Evolutionary conservation across 1,140 invertebrate species (phyloP).

Genomic region (Drosophila lacertosa): DNA sequence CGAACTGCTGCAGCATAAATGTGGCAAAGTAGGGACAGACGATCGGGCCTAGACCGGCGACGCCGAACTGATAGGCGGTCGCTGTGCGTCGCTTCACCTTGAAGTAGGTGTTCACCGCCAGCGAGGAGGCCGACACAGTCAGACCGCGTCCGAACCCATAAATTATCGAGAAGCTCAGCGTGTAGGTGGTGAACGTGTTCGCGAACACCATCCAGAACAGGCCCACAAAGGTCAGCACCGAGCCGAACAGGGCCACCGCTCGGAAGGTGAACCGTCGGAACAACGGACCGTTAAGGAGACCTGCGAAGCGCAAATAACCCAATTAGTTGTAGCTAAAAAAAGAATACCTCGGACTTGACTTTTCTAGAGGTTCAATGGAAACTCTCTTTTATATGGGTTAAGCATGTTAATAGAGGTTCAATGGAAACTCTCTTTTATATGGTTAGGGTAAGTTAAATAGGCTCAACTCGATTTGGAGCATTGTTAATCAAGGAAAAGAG

Average conservation of each 20-base stretch:
- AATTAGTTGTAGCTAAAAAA: background rate
- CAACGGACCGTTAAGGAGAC: constrained; percentile 87
- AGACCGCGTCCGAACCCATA: constrained; percentile 87
- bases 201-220: constrained; percentile 86
- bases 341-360: too few species aligned
- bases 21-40: constrained; percentile 86
- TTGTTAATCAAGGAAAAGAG: too few species aligned
- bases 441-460: too few species aligned
- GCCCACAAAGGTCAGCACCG: constrained; percentile 85
- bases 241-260: constrained; percentile 86
- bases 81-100: constrained; percentile 86
- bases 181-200: constrained; percentile 85
- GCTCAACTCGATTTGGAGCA: too few species aligned
- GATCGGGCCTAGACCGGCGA: constrained; percentile 86
- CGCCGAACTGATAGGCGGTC: constrained; percentile 86
- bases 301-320: constrained; percentile 76
- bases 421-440: too few species aligned
- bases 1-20: constrained; percentile 85
- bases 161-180: constrained; percentile 87
- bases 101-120: constrained; percentile 87
- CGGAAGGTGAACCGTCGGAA: constrained; percentile 87
- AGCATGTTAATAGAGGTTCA: too few species aligned
- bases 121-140: constrained; percentile 86
- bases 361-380: too few species aligned
- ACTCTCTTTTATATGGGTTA: too few species aligned